Evolutionary conservation across 35 echinoderm and acorn worm species (phyloP).

Genomic region (Ophioderma brevispina): DNA sequence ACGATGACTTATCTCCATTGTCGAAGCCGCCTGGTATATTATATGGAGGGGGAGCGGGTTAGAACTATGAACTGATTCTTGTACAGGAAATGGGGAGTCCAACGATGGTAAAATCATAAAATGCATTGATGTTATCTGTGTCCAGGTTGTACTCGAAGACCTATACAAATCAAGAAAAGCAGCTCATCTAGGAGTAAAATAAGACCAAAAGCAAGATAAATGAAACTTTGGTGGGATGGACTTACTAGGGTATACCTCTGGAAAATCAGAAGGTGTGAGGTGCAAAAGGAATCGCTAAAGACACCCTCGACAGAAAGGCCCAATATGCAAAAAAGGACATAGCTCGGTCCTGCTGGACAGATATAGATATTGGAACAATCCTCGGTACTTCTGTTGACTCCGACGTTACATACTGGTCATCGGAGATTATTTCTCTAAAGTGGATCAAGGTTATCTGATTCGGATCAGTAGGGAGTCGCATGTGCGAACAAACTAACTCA

Average conservation of each 20-base stretch:
- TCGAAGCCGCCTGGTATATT: conserved; percentile 3
- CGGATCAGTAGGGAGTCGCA: conserved; percentile 19
- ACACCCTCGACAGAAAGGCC: neutral
- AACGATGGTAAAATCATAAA: neutral
- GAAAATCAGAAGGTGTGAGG: neutral
- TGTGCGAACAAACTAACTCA: neutral
- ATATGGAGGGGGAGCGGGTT: neutral
- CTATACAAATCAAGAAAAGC: neutral
- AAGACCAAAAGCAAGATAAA: neutral
- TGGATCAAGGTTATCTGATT: conserved; percentile 74
- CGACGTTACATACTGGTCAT: conserved; percentile 23
- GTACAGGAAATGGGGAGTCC: neutral
- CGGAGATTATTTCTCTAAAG: conserved; percentile 73
- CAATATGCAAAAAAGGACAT: conserved; percentile 1
- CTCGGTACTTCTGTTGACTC: conserved; percentile 1
- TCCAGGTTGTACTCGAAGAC: neutral
- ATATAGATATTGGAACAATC: conserved; percentile 24
- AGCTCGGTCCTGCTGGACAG: conserved; percentile 8
- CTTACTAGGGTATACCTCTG: neutral
- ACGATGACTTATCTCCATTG: neutral
- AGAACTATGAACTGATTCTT: neutral
- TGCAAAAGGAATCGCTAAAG: neutral
- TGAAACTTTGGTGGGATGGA: neutral
- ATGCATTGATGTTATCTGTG: neutral
- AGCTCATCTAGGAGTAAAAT: conserved; percentile 12